Conservation (phyloP, 2,888 invertebrate species). For the Cyclophora punctaria region DNA sequence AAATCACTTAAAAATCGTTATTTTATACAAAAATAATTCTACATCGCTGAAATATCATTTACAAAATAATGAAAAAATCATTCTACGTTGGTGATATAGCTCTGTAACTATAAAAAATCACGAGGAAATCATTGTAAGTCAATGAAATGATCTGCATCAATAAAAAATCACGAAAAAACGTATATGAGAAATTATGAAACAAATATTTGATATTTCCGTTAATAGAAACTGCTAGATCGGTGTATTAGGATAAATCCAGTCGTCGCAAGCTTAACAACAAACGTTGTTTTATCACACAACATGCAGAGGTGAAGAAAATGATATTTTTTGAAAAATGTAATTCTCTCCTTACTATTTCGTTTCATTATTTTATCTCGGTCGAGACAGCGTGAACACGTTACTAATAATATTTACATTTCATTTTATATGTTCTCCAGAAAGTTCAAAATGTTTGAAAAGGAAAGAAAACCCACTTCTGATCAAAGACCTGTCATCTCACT, state of each 20-base stretch:
- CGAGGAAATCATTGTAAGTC: too few species aligned
- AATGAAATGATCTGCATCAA: too few species aligned
- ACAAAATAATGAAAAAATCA: too few species aligned
- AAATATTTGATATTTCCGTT: slow-evolving; percentile 12
- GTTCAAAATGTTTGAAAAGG: slow-evolving; percentile 17
- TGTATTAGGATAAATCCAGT: slow-evolving; percentile 51
- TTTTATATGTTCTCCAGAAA: slow-evolving; percentile 17
- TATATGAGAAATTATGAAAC: slow-evolving; percentile 12
- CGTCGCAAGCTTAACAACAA: slow-evolving; percentile 24
- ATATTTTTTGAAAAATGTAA: slow-evolving; percentile 70
- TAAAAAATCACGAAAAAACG: not conserved
- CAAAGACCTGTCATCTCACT: too few species aligned
- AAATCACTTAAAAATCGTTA: too few species aligned
- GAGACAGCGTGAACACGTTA: slow-evolving; percentile 9
- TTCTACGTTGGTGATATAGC: too few species aligned
- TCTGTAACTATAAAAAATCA: too few species aligned
- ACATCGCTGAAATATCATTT: too few species aligned
- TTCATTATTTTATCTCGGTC: slow-evolving; percentile 21
- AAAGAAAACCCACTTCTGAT: not conserved
- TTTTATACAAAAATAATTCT: too few species aligned
- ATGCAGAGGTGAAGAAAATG: slow-evolving; percentile 25
- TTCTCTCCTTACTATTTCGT: slow-evolving; percentile 39
- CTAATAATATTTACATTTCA: not conserved
- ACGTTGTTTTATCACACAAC: not conserved
- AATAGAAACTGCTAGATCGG: slow-evolving; percentile 66